Evolutionary conservation across 2,113 vertebrate species (phyloP).

Genomic region (Gulo gulo): DNA sequence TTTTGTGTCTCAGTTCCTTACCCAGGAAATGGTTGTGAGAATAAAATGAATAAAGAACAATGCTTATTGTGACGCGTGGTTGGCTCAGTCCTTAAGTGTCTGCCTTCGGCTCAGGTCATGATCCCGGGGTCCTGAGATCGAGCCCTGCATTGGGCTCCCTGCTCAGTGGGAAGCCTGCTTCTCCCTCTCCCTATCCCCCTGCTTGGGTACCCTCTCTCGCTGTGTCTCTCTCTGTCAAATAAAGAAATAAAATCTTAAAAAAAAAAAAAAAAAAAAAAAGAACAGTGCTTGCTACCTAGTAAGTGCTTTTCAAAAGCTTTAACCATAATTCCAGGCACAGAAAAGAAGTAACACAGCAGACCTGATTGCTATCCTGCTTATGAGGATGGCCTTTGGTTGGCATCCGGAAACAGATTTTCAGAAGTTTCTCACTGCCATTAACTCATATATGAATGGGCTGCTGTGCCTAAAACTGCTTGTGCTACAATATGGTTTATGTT

Average conservation of each 20-base stretch:
- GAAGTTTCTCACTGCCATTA: neutral
- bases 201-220: too few species aligned
- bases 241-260: too few species aligned
- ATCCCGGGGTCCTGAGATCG: too few species aligned
- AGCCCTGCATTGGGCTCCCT: too few species aligned
- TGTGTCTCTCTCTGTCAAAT: too few species aligned
- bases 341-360: neutral
- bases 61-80: neutral
- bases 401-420: neutral
- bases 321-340: accelerated
- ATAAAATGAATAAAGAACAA: neutral
- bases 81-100: too few species aligned
- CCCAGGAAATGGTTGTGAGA: neutral
- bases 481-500: neutral
- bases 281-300: neutral
- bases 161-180: too few species aligned
- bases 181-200: too few species aligned
- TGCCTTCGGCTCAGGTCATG: too few species aligned
- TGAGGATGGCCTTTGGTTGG: neutral
- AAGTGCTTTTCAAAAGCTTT: neutral
- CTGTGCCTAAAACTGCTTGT: neutral
- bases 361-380: neutral
- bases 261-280: neutral
- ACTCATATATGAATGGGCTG: neutral
- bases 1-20: neutral